A percentile compares a stretch with the other conserved stretches of the same genome.
Evolutionary conservation across 2,113 vertebrate genomes (phyloP).

Genomic region (Corythaeola cristata): DNA sequence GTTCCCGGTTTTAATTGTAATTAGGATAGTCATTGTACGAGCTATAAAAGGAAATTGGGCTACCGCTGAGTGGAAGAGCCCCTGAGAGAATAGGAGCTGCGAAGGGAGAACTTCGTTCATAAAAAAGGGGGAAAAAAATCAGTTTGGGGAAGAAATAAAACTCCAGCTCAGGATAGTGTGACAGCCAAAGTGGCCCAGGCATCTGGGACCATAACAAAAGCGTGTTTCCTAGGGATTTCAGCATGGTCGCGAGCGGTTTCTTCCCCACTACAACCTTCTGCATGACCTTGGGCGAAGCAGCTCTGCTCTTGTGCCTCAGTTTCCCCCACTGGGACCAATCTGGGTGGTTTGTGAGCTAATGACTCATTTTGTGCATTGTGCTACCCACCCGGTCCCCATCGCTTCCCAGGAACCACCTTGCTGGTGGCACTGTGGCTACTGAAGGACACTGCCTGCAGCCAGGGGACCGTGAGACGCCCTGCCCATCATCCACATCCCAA

Average conservation of each 20-base stretch:
- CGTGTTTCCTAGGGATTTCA: neutral
- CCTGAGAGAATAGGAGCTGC: slow-evolving; percentile 42
- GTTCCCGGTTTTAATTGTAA: slow-evolving; percentile 66
- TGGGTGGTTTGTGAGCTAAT: neutral
- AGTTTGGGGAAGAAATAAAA: slow-evolving; percentile 7
- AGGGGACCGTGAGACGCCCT: neutral
- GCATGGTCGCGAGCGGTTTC: fast-evolving
- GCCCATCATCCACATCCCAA: neutral
- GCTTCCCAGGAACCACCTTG: neutral
- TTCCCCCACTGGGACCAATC: neutral
- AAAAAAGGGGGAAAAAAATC: neutral
- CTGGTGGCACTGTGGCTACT: neutral
- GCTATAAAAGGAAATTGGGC: slow-evolving; percentile 73
- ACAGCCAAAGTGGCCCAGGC: slow-evolving; percentile 2
- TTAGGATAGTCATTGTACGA: slow-evolving; percentile 68
- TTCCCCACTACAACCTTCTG: neutral
- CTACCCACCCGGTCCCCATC: fast-evolving
- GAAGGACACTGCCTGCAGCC: neutral
- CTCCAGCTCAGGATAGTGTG: slow-evolving; percentile 3
- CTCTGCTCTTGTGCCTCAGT: neutral
- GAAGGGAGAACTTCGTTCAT: slow-evolving; percentile 45
- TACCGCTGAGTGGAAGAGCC: slow-evolving; percentile 56
- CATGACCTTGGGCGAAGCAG: neutral
- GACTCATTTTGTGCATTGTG: neutral
- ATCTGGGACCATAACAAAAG: neutral